Conservation (phyloP, 2,888 invertebrate species). For the Dicyrtomina minuta region DNA sequence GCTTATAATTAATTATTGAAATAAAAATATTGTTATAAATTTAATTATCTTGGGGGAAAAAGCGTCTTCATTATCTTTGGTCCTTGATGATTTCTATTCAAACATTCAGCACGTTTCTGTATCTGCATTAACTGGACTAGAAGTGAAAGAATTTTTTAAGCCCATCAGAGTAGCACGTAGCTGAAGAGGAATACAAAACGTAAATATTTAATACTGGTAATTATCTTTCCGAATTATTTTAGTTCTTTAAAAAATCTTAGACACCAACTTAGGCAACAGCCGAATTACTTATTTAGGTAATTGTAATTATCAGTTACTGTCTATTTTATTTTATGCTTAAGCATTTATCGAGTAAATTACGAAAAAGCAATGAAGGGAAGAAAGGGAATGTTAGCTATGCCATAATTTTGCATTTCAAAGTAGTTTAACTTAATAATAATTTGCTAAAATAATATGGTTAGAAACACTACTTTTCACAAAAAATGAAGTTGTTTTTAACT, state of each 20-base stretch:
- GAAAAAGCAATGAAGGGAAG: constrained; percentile 70
- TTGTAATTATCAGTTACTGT: background rate
- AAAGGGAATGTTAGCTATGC: constrained; percentile 57
- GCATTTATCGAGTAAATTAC: constrained; percentile 80
- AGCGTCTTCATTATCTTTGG: constrained; percentile 87
- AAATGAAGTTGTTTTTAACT: no score
- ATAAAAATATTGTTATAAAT: no score
- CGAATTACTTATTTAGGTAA: background rate
- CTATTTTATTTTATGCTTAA: no score
- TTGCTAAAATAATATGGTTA: no score
- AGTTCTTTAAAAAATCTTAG: no score
- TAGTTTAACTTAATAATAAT: no score
- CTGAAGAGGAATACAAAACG: constrained; percentile 77
- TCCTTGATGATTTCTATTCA: constrained; percentile 91
- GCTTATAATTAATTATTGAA: no score
- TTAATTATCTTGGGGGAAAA: no score
- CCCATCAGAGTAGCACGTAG: constrained; percentile 75
- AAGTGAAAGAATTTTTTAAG: constrained; percentile 77
- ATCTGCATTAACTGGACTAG: constrained; percentile 83
- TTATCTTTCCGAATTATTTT: no score
- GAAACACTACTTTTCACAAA: no score
- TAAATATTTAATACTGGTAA: no score
- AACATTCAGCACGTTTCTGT: constrained; percentile 84
- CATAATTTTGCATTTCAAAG: no score
- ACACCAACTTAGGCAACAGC: background rate